phyloP scores from a whole-genome alignment of 1,140 invertebrate genomes.

The Spodoptera frugiperda region DNA sequence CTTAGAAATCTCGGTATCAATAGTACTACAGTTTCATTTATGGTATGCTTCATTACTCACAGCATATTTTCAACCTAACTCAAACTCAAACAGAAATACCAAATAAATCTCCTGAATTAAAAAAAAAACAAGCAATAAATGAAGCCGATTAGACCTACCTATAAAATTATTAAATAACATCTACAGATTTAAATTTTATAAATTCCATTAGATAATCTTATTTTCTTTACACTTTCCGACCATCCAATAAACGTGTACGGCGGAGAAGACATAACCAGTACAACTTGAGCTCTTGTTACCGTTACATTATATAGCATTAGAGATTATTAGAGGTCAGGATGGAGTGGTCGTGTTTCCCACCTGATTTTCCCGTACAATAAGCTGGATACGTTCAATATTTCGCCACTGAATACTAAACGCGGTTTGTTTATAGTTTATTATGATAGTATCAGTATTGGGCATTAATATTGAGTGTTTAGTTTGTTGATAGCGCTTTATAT shows the following conservation, averaged over 20 bases:
- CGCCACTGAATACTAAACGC: conserved; percentile 15
- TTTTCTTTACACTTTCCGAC: too few species aligned
- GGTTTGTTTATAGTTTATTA: conserved; percentile 11
- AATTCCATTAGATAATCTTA: too few species aligned
- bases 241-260: background rate
- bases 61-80: too few species aligned
- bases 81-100: too few species aligned
- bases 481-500: background rate
- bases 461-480: background rate
- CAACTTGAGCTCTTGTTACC: background rate
- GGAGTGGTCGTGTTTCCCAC: background rate
- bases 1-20: too few species aligned
- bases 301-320: background rate
- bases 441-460: conserved; percentile 9
- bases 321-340: background rate
- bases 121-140: too few species aligned
- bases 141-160: too few species aligned
- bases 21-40: too few species aligned
- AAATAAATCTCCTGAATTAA: too few species aligned
- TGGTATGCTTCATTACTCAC: too few species aligned
- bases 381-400: conserved; percentile 18
- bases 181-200: too few species aligned
- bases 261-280: background rate
- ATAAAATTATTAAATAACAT: too few species aligned
- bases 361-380: conserved; percentile 22